Evolutionary conservation across 2,113 vertebrate genomes (phyloP).

Genomic region (rat (Rattus norvegicus)): GRCr8 NC_086026.1:54590501-54591000

Average conservation of each 20-base stretch:
- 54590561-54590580: not conserved
- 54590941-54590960: not conserved
- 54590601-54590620: not conserved
- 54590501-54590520: not conserved
- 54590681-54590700: not conserved
- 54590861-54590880: not conserved
- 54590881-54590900: not conserved
- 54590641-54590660: not conserved
- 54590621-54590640: not conserved
- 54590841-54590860: not conserved
- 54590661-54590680: not conserved
- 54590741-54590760: not conserved
- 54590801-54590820: not conserved
- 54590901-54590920: conserved; percentile 14
- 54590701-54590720: not conserved
- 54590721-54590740: not conserved
- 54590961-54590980: not conserved
- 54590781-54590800: not conserved
- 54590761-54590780: not conserved
- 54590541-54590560: not conserved
- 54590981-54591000: not conserved
- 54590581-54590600: not conserved
- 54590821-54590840: not conserved
- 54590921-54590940: not conserved
- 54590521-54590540: not conserved